A percentile compares a stretch with the other conserved stretches of the same genome.
These are phyloP conservation scores for Sweltsa coloradensis DNA, from an alignment of 1,140 invertebrate species.

Conservation along the genomic window DNA sequence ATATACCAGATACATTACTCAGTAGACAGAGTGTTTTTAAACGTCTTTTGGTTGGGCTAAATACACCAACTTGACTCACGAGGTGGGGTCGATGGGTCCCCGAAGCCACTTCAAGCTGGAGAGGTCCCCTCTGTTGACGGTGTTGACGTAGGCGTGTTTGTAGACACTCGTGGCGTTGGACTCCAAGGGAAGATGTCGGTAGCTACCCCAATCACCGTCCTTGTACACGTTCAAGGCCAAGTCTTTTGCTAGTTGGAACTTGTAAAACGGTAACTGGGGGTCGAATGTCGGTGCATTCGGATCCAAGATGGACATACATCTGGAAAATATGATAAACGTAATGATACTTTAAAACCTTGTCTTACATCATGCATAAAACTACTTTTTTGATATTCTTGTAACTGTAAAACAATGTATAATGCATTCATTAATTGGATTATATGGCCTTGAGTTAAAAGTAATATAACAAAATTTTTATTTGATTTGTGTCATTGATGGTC, in stretches of 20 bases:
- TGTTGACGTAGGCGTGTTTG: constrained; percentile 65
- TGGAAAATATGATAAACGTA: not conserved
- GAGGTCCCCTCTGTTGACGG: constrained; percentile 67
- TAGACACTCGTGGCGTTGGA: constrained; percentile 30
- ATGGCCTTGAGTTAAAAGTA: too few relatives aligned
- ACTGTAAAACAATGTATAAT: too few relatives aligned
- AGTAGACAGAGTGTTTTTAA: too few relatives aligned
- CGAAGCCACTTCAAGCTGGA: constrained; percentile 74
- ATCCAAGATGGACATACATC: constrained; percentile 9
- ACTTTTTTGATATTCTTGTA: too few relatives aligned
- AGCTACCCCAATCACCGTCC: constrained; percentile 66
- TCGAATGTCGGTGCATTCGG: constrained; percentile 4
- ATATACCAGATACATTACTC: too few relatives aligned
- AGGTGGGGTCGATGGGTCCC: constrained; percentile 33
- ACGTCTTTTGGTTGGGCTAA: too few relatives aligned
- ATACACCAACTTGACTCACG: too few relatives aligned
- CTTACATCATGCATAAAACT: too few relatives aligned
- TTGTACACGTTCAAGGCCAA: constrained; percentile 70
- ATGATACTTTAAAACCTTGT: too few relatives aligned
- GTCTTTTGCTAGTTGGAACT: constrained; percentile 52
- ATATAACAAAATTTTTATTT: too few relatives aligned
- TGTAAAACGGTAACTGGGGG: constrained; percentile 41
- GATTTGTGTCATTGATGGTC: too few relatives aligned
- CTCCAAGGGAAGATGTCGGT: constrained; percentile 51
- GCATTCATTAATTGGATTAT: too few relatives aligned